phyloP scores from a whole-genome alignment of 2,888 invertebrate species.

The Amorpha juglandis region DNA sequence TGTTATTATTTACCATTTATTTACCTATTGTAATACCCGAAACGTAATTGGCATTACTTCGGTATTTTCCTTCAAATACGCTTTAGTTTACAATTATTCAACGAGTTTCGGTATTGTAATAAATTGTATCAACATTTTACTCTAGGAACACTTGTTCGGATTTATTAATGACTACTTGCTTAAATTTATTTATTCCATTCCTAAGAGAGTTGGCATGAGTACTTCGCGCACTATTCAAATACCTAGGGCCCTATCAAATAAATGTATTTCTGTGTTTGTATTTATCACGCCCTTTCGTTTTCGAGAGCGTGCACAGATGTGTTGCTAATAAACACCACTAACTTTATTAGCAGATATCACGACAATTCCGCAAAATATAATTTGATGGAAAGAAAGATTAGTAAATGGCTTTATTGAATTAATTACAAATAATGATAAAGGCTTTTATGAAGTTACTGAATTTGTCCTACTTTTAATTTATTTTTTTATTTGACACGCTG shows the following conservation, averaged over 20 bases:
- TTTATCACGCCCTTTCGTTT: slow-evolving; percentile 13
- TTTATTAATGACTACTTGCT: slow-evolving; percentile 13
- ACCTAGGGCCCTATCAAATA: slow-evolving; percentile 8
- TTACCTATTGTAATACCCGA: slow-evolving; percentile 18
- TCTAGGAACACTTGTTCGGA: slow-evolving; percentile 1
- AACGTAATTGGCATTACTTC: slow-evolving; percentile 15
- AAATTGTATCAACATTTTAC: slow-evolving; percentile 8
- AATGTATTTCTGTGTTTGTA: slow-evolving; percentile 14
- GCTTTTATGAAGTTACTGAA: too few relatives aligned
- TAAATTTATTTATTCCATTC: slow-evolving; percentile 11
- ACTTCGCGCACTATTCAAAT: not conserved
- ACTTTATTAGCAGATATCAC: slow-evolving; percentile 14
- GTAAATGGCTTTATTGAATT: not conserved
- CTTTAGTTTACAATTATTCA: slow-evolving; percentile 8
- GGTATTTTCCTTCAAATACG: slow-evolving; percentile 5
- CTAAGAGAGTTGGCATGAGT: slow-evolving; percentile 13
- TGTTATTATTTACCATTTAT: slow-evolving; percentile 45
- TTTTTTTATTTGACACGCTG: too few relatives aligned
- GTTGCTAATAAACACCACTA: slow-evolving; percentile 7
- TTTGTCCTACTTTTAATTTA: too few relatives aligned
- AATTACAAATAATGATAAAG: too few relatives aligned
- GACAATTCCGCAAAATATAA: not conserved
- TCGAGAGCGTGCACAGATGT: slow-evolving; percentile 13
- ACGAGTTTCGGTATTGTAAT: not conserved
- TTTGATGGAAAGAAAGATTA: not conserved